A percentile compares a stretch with the other conserved stretches of the same genome.
Conservation (phyloP, 2,888 invertebrate species). For the Microctonus brassicae region DNA sequence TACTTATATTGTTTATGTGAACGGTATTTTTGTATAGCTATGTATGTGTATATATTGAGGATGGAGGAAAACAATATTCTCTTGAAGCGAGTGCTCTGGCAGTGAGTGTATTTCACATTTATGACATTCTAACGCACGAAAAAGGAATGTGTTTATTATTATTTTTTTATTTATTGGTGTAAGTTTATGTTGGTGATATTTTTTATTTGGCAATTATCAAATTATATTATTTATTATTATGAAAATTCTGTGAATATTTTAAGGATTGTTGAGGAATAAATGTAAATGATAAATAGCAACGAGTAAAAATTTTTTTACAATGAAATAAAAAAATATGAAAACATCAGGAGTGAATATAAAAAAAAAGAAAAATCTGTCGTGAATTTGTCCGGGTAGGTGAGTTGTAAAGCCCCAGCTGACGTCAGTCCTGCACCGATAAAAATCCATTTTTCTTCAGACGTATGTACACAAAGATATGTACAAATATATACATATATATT, state of each 20-base stretch:
- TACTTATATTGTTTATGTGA: neutral
- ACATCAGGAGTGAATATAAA: neutral
- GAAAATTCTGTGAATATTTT: neutral
- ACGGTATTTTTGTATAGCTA: neutral
- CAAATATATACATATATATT: too few relatives aligned
- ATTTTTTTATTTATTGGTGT: neutral
- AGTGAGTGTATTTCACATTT: constrained; percentile 21
- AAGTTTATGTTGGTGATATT: constrained; percentile 10
- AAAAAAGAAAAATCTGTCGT: neutral
- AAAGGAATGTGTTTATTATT: constrained; percentile 18
- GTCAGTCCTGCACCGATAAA: neutral
- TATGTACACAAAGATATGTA: neutral
- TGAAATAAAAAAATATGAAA: neutral
- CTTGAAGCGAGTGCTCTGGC: constrained; percentile 14
- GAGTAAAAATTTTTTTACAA: too few relatives aligned
- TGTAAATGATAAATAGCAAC: too few relatives aligned
- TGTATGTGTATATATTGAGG: neutral
- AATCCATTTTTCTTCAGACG: constrained; percentile 10
- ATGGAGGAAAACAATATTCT: constrained; percentile 19
- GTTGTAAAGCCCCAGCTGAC: constrained; percentile 7
- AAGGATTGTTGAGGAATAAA: neutral
- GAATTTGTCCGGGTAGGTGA: constrained; percentile 4
- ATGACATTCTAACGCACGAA: constrained; percentile 17
- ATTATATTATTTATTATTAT: neutral
- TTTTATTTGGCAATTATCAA: neutral